Conservation (phyloP, 2,113 vertebrate species). For the Nipponia nippon region DNA sequence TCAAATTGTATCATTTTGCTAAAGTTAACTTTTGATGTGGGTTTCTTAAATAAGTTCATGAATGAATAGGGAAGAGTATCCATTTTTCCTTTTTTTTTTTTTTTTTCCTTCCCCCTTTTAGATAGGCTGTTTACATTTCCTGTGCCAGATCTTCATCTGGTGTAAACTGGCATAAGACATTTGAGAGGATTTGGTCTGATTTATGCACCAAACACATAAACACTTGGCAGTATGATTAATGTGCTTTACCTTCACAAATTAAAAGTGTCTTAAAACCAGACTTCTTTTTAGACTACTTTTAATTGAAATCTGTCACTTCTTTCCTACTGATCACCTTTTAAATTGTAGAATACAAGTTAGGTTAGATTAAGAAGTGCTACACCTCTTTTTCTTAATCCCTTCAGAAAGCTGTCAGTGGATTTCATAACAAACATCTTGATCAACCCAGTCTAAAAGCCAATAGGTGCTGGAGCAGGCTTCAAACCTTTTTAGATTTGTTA, state of each 20-base stretch:
- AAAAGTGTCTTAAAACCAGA: background rate
- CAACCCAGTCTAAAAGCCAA: background rate
- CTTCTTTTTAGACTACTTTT: slow-evolving; percentile 24
- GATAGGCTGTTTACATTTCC: background rate
- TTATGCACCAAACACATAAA: background rate
- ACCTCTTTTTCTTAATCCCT: background rate
- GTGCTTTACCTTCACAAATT: background rate
- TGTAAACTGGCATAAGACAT: background rate
- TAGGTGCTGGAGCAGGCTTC: background rate
- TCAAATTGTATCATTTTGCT: background rate
- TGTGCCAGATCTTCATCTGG: background rate
- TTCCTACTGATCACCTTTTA: background rate
- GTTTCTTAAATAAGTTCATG: background rate
- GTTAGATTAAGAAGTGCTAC: background rate
- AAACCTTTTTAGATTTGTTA: background rate
- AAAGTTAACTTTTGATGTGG: background rate
- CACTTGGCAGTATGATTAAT: background rate
- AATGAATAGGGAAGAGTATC: background rate
- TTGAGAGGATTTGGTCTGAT: background rate
- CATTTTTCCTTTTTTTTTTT: background rate
- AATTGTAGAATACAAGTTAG: background rate
- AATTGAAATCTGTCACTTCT: slow-evolving; percentile 15
- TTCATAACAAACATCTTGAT: background rate
- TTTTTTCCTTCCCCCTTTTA: background rate
- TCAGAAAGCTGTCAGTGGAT: background rate